Base-by-base conservation (phyloP, 2,113 vertebrate species). In the Lanius ludovicianus region DNA sequence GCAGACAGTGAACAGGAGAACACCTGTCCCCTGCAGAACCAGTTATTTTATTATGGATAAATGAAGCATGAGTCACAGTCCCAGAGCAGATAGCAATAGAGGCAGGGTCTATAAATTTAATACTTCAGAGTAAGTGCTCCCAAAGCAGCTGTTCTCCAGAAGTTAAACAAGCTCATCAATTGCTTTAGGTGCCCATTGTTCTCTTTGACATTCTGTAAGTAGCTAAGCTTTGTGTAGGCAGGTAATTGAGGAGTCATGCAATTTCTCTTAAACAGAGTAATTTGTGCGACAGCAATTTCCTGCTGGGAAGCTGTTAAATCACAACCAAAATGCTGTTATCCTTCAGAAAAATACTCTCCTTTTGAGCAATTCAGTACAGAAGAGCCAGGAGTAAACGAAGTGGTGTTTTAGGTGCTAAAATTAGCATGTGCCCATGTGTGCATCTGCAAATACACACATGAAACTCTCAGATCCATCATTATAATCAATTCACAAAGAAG, bases 381-480 rank as follows among this genome's bases (percentile, higher is more conserved):
- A 44, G 23, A 79, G 19, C 20, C n/a, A 55, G 25, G 59, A 86
- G 33, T 74, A 83, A 77, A 39, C 37, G 39, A 39, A 91, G 12
- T 13, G 27, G 7, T 46, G 4, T 31, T 89, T 87, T 37, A 82
- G 47, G 23, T 25, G 28, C 69, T 70, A 10, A 80, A 87, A 31
- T 60, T 30, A 56, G 50, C 3, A 2, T 41, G 31, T 16, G 4
- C 39, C 52, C 15, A 1, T 19, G 20, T 33, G 39, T 79, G 15
- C 55, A 5, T 44, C 17, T 0, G 1, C 19, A 9, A 9, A 17
- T 2, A 39, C 10, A 31, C 11, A 20, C 0, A 0, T 25, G 22
- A 62, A 89, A 39, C 41, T 68, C n/a, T 65, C 42, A 71, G 21
- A 55, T 81, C 39, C 17, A 10, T 56, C 62, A 9, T 15, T 23